A percentile compares a stretch with the other conserved stretches of the same genome.
phyloP scores from a whole-genome alignment of 2,113 vertebrate genomes.

The Rhombomys opimus region DNA sequence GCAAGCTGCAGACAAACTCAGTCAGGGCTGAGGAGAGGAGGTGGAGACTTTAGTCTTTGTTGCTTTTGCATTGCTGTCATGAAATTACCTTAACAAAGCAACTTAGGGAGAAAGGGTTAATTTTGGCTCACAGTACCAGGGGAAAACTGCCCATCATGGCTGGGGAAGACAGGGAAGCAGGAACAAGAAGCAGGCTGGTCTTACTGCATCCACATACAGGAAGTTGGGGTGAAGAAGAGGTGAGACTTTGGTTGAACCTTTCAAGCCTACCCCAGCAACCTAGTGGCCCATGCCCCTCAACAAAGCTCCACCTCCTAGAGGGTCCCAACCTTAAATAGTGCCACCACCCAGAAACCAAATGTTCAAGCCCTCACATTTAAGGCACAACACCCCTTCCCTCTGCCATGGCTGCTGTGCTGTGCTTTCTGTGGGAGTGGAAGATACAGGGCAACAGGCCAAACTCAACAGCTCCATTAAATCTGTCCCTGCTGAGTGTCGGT shows the following conservation, averaged over 20 bases:
- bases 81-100: background rate
- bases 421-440: background rate
- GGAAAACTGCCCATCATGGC: background rate
- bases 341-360: background rate
- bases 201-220: background rate
- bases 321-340: too few relatives aligned
- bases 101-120: background rate
- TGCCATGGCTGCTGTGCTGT: background rate
- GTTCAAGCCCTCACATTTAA: background rate
- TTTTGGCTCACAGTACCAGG: background rate
- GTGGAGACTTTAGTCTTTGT: background rate
- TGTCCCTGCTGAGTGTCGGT: constrained; percentile 57
- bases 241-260: background rate
- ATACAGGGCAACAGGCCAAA: accelerated
- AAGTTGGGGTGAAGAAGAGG: background rate
- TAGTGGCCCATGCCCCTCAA: background rate
- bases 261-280: background rate
- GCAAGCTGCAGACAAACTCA: background rate
- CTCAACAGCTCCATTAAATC: background rate
- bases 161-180: background rate
- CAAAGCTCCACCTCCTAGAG: background rate
- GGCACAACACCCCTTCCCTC: background rate
- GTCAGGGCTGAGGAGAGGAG: background rate
- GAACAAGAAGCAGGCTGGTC: background rate
- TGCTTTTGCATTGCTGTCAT: background rate